Evolutionary conservation across 2,797 vertebrate genomes (phyloP), one percentile per base, ranked within the genome.

Genomic region (Rhinogobio ventralis): DNA sequence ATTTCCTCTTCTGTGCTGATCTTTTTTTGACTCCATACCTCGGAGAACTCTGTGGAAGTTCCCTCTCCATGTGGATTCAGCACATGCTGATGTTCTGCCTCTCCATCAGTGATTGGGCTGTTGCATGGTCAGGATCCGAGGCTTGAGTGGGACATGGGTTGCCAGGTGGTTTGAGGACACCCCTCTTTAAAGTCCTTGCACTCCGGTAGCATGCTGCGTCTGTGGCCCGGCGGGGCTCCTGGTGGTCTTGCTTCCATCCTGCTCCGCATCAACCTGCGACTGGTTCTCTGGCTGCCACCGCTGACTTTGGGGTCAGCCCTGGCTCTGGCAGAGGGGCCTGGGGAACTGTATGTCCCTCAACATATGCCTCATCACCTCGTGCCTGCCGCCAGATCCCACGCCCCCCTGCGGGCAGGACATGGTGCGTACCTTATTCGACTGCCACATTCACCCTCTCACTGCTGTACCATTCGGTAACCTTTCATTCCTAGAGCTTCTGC

Each of bases 351-450:
- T 30, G 76, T 85, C 67, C 83, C 79, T 77, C 83, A 85, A 64
- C 82, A 86, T 83, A 79, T 84, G 74, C 87, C 82, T 82, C 85
- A 74, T 82, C 87, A 86, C 84, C 76, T 75, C 55, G 76, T 83
- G 81, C 86, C 86, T 86, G 81, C 62, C 19, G 83, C 73, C 51
- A 84, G 80, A 84, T 80, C 88, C 60, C 88, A 90, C 57, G 89
- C 88, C 85, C 86, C 86, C 86, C 86, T 90, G 83, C 86, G 89
- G 83, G 88, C 85, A 86, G 89, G 86, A 88, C 89, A 89, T 77
- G 88, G 89, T 90, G 89, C 83, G 89, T 90, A 90, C 68, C 53
- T 64, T 23, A n/a, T 84, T 82, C 60, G 42, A 76, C 81, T 74
- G 68, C 62, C 85, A 79, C 64, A 76, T 72, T 84, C 53, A 81